Evolutionary conservation across 2,797 vertebrate genomes (phyloP).

Genomic region (Cetoscarus ocellatus): DNA sequence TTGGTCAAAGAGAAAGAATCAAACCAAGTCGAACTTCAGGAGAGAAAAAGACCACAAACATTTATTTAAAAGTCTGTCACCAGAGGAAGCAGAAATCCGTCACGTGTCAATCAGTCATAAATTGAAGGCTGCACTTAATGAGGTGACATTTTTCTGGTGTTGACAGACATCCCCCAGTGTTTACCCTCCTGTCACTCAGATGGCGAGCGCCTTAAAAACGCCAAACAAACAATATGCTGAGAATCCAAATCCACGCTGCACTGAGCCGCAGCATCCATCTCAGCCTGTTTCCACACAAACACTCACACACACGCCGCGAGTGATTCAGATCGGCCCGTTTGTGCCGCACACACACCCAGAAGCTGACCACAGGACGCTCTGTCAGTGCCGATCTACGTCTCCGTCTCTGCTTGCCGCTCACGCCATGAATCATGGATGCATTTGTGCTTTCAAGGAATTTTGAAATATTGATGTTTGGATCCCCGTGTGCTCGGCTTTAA

Average conservation of each 20-base stretch:
- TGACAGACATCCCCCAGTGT: background rate
- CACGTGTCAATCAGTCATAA: background rate
- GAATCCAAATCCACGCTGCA: background rate
- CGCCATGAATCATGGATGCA: slow-evolving; percentile 62
- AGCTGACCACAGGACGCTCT: slow-evolving; percentile 13
- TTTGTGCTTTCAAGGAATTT: slow-evolving; percentile 70
- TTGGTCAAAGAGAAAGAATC: no score
- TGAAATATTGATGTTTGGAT: slow-evolving; percentile 73
- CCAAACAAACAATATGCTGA: background rate
- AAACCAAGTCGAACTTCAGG: no score
- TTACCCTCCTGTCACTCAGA: background rate
- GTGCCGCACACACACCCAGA: no score
- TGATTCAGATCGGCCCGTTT: background rate
- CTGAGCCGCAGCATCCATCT: slow-evolving; percentile 10
- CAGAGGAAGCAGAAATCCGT: background rate
- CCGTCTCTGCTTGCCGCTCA: slow-evolving; percentile 1
- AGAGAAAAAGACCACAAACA: no score
- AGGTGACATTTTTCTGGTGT: background rate
- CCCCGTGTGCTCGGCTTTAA: slow-evolving; percentile 33
- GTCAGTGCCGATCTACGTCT: slow-evolving; percentile 9
- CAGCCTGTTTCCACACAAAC: slow-evolving; percentile 3
- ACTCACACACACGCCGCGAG: background rate
- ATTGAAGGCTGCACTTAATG: background rate
- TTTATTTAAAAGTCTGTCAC: no score
- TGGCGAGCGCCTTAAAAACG: background rate